A percentile compares a stretch with the other conserved stretches of the same genome.
These are phyloP conservation scores for Oxyruncus cristatus DNA, from an alignment of 2,113 vertebrate genomes.

Conservation along the genomic window DNA sequence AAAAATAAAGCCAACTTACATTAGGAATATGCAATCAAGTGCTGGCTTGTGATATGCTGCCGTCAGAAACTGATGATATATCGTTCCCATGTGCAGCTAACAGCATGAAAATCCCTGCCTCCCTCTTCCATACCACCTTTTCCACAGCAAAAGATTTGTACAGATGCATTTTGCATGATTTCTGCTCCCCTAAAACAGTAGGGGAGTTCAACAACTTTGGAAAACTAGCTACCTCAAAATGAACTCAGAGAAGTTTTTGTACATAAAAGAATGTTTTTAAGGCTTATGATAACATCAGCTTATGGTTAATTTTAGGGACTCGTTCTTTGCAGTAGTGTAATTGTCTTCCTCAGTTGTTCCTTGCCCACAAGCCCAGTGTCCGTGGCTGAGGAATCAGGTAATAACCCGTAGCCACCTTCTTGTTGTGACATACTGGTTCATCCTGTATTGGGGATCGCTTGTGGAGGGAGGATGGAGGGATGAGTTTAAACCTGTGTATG, in stretches of 20 bases:
- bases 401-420: not conserved
- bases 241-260: not conserved
- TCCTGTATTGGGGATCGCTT: constrained; percentile 3
- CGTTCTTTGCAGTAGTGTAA: not conserved
- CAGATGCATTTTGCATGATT: not conserved
- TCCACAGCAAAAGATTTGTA: not conserved
- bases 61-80: not conserved
- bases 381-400: not conserved
- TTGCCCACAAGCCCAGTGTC: not conserved
- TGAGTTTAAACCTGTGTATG: constrained; percentile 33
- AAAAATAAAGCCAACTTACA: not conserved
- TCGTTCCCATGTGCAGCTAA: not conserved
- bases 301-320: not conserved
- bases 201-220: not conserved
- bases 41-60: fast-evolving
- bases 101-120: not conserved
- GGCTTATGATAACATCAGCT: not conserved
- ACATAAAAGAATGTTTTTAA: not conserved
- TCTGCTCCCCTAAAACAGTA: not conserved
- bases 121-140: not conserved
- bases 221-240: not conserved
- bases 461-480: not conserved
- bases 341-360: not conserved
- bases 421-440: constrained; percentile 1
- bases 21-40: not conserved